These are phyloP conservation scores for Orius laevigatus DNA, from an alignment of 1,140 invertebrate species.

Conservation along the genomic window DNA sequence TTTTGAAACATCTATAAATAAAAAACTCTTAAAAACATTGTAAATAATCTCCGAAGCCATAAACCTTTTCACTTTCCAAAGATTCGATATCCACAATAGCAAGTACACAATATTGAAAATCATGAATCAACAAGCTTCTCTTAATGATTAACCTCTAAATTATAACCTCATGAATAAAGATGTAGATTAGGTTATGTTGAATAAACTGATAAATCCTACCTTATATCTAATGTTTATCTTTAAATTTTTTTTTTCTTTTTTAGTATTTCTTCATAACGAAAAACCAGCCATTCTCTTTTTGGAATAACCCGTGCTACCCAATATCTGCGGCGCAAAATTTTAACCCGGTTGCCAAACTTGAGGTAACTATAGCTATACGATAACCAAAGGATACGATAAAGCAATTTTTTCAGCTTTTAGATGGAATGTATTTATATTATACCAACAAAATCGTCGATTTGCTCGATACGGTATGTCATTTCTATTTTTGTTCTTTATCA, in stretches of 20 bases:
- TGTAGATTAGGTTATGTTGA: too few species aligned
- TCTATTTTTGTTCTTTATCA: neutral
- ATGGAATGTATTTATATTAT: slow-evolving; percentile 8
- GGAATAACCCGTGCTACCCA: neutral
- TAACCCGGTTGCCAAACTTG: neutral
- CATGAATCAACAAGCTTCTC: too few species aligned
- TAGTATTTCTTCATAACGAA: neutral
- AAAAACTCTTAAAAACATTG: too few species aligned
- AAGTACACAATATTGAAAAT: too few species aligned
- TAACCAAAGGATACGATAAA: neutral
- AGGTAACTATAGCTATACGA: neutral
- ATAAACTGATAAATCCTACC: too few species aligned
- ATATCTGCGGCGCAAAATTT: slow-evolving; percentile 4
- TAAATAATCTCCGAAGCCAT: too few species aligned
- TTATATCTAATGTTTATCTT: too few species aligned
- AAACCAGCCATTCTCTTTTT: neutral
- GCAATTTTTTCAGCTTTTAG: neutral
- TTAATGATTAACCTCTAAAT: too few species aligned
- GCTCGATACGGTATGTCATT: slow-evolving; percentile 1
- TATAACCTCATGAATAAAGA: too few species aligned
- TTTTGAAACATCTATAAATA: too few species aligned
- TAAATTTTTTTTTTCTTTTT: neutral
- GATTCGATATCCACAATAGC: too few species aligned
- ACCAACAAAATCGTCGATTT: slow-evolving; percentile 6
- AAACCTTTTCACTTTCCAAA: too few species aligned